A percentile compares a stretch with the other conserved stretches of the same genome.
Conservation (phyloP, 2,113 vertebrate species). For the Brachirus orientalis region DNA sequence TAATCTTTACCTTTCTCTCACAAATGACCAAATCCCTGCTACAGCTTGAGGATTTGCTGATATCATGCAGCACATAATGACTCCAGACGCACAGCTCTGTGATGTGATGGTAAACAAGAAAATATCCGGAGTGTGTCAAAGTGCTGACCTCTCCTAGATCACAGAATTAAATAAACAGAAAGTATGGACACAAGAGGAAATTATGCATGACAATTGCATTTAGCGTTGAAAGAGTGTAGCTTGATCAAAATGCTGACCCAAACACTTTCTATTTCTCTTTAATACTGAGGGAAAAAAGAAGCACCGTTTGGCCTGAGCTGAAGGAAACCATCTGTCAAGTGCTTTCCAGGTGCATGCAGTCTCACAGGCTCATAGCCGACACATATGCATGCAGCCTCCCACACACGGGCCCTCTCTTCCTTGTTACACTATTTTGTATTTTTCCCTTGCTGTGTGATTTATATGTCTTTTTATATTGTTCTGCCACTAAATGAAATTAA, state of each 20-base stretch:
- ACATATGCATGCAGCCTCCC: constrained; percentile 66
- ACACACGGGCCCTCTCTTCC: constrained; percentile 43
- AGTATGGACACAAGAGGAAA: constrained; percentile 56
- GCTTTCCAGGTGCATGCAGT: constrained; percentile 70
- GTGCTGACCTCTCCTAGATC: constrained; percentile 49
- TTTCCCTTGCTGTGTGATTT: constrained; percentile 17
- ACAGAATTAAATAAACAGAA: constrained; percentile 64
- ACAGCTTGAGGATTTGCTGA: constrained; percentile 29
- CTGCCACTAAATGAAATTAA: constrained; percentile 21
- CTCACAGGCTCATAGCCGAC: constrained; percentile 61
- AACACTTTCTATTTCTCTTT: constrained; percentile 68
- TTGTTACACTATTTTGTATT: constrained; percentile 1
- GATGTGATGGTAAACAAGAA: constrained; percentile 33
- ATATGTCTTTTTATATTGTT: constrained; percentile 25
- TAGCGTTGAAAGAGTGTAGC: constrained; percentile 56
- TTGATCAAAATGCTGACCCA: constrained; percentile 74
- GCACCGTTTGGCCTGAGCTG: constrained; percentile 60
- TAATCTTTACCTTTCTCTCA: constrained; percentile 24
- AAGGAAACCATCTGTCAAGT: constrained; percentile 76
- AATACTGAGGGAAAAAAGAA: constrained; percentile 50
- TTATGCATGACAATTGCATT: constrained; percentile 54
- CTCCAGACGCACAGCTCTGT: constrained; percentile 38
- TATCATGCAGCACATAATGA: constrained; percentile 33
- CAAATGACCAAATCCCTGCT: constrained; percentile 6
- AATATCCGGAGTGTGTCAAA: constrained; percentile 25